Base-by-base conservation (phyloP, 2,797 vertebrate species). In the Chelidonichthys spinosus region DNA sequence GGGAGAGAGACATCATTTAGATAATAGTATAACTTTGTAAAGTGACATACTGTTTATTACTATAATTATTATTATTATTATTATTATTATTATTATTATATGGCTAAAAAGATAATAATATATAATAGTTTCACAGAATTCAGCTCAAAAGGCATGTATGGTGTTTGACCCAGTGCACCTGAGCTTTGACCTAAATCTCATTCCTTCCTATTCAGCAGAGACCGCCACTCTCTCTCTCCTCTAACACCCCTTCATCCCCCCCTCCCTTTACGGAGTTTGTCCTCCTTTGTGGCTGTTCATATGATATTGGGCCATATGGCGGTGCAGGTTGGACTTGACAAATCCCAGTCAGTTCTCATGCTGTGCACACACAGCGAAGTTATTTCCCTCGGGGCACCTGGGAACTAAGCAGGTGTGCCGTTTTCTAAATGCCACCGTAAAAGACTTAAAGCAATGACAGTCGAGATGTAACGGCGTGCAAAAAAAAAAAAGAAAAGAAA, bases 311-410 rank as follows among this genome's bases (percentile, higher is more conserved):
- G 76, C 85, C 92, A 91, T 92, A 92, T 92, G 92, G 88, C 15
- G 49, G 65, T 61, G 87, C 86, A 86, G 85, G 80, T 84, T 89
- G 87, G 82, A 79, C 66, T 72, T 86, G 91, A 91, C 83, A 89
- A 83, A 83, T 85, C 81, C 81, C 85, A 88, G 89, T 75, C 88
- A 86, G 15, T 83, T 82, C 78, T 81, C 83, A 52, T 55, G 81
- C 86, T 84, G 86, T 64, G 78, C 76, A 78, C 81, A 82, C 76
- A 53, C 75, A 72, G 84, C 74, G 11, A 89, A 85, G 79, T 91
- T 92, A 93, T 92, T 92, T 92, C 90, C 91, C 90, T 25, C 18
- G 18, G 78, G 87, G 87, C 81, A 81, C 77, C 78, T 73, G 83
- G 25, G 64, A 89, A 71, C 81, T 78, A 81, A 82, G 90, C 92